Evolutionary conservation across 1,140 invertebrate species (phyloP), one percentile per base, ranked within the genome.

Genomic region (Drosophila micromelanica): DNA sequence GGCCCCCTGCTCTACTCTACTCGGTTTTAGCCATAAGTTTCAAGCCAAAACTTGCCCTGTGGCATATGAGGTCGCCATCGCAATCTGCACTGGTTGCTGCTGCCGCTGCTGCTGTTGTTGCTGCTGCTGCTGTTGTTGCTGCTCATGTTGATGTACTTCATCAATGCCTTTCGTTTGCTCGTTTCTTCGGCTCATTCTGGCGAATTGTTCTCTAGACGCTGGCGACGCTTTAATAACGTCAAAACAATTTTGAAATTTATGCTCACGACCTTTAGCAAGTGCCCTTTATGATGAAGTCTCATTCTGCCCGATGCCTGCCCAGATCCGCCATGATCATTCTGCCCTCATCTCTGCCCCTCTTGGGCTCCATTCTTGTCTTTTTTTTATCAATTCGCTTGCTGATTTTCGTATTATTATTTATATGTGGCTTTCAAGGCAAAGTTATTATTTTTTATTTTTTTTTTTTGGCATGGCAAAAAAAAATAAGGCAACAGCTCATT

Each of bases 221-320:
- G 42, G 64, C 57, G 56, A 57, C 51, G 71, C 71, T 74, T 70
- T 70, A 73, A 78, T 59, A 68, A 75, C 77, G 56, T 78, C 73
- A 64, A 89, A 87, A 87, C 79, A 89, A 87, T 87, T 87, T 89
- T 60, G 55, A 87, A 87, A 87, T 87, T 84, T 89, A 87, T 89
- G 79, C 84, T 87, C 84, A 89, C 84, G 84, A 87, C 84, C 85
- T 87, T 89, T 84, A 37, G 54, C 48, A 42, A 59, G 61, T 70
- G 64, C 68, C 60, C 69, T 64, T 49, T 51, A 35, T 68, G 55
- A 46, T 73, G 54, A 68, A 59, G 63, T 65, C 37, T 42, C 71
- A 42, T 54, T 27, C 49, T 8, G 27, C 40, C 43, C 45, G 27
- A 30, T 12, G 13, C 48, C 49, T 15, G 12, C 12, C 9, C 23